phyloP scores from a whole-genome alignment of 1,140 invertebrate species.

The Drosophila sp. region DNA sequence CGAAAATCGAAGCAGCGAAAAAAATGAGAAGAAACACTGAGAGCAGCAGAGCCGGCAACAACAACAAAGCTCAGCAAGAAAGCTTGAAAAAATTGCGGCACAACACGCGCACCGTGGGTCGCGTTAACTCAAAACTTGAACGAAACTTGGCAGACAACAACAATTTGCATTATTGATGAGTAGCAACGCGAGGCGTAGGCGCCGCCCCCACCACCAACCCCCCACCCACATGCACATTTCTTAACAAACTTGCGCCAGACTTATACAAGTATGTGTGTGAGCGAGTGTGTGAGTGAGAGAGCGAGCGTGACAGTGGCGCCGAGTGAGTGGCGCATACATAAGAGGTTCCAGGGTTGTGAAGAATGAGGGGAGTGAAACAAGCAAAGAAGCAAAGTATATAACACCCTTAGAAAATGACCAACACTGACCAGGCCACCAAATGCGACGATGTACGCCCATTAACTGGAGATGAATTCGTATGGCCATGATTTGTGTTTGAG shows the following conservation, averaged over 20 bases:
- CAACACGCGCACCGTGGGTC: conserved; percentile 76
- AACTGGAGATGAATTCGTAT: conserved; percentile 79
- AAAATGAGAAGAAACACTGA: conserved; percentile 82
- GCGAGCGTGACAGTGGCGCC: conserved; percentile 23
- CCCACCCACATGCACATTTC: conserved; percentile 50
- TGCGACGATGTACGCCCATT: conserved; percentile 71
- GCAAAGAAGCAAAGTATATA: conserved; percentile 66
- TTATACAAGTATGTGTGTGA: conserved; percentile 44
- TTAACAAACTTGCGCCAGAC: conserved; percentile 73
- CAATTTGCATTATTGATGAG: conserved; percentile 83
- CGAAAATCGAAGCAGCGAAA: conserved; percentile 67
- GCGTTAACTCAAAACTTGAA: conserved; percentile 40
- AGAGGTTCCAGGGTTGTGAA: background rate
- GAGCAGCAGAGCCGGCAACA: conserved; percentile 63
- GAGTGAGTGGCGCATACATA: conserved; percentile 35
- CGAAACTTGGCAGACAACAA: conserved; percentile 68
- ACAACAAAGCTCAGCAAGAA: conserved; percentile 66
- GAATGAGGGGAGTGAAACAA: conserved; percentile 27
- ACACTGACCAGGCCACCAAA: conserved; percentile 71
- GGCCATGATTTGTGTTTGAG: conserved; percentile 75
- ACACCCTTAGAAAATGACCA: conserved; percentile 82
- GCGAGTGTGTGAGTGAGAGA: conserved; percentile 11
- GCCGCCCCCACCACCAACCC: conserved; percentile 16
- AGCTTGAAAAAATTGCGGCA: conserved; percentile 78
- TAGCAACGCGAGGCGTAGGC: conserved; percentile 29